phyloP scores from a whole-genome alignment of 2,797 vertebrate genomes.

The Acrocephalus scirpaceus region DNA sequence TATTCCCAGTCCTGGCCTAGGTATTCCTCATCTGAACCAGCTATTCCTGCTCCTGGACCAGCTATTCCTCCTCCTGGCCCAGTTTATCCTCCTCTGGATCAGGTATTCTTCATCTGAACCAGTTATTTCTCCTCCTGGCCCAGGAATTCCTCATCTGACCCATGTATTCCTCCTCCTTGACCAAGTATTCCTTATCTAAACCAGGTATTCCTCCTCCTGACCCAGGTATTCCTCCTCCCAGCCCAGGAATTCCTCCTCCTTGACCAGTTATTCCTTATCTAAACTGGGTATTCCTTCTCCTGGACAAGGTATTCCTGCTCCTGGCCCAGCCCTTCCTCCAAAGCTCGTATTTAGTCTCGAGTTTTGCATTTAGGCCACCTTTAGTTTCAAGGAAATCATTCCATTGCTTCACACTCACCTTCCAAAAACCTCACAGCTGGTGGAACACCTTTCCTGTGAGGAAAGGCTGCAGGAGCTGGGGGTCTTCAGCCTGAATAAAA shows the following conservation, averaged over 20 bases:
- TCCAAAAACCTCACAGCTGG: background rate
- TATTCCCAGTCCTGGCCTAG: background rate
- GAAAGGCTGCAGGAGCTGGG: background rate
- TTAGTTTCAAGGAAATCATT: background rate
- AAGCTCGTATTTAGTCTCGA: rapidly evolving
- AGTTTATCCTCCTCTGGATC: too few relatives aligned
- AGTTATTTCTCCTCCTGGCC: background rate
- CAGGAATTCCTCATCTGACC: background rate
- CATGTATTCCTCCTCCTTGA: background rate
- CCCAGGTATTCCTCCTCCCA: rapidly evolving
- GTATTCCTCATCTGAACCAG: too few relatives aligned
- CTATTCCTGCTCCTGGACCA: background rate
- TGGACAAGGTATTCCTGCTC: background rate
- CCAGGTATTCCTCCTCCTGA: too few relatives aligned
- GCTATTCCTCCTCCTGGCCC: too few relatives aligned
- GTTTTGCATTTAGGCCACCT: background rate
- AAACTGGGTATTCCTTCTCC: background rate
- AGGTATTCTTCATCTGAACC: too few relatives aligned
- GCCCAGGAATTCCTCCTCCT: rapidly evolving
- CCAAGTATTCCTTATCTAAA: background rate
- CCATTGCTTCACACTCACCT: background rate
- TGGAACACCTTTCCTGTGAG: background rate
- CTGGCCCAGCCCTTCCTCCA: background rate
- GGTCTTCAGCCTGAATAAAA: background rate
- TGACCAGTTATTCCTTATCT: background rate